Conservation (phyloP, 2,888 invertebrate species). For the Trichogramma dendrolimi region DNA sequence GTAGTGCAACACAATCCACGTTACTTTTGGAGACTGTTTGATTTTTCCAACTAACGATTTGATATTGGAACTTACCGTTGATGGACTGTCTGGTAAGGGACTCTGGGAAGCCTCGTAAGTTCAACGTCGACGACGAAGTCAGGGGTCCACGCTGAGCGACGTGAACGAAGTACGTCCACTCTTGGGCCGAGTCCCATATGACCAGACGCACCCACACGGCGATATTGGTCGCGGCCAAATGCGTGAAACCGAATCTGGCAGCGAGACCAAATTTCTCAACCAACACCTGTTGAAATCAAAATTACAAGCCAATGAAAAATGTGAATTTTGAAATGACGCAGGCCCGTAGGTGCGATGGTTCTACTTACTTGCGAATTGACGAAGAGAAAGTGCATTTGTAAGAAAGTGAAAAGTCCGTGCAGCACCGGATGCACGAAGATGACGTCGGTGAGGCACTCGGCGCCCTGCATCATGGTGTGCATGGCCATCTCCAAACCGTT, state of each 20-base stretch:
- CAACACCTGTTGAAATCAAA: constrained; percentile 48
- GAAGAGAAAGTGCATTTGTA: constrained; percentile 60
- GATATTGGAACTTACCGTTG: constrained; percentile 34
- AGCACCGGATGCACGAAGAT: constrained; percentile 57
- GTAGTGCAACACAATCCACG: neutral
- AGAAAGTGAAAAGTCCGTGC: constrained; percentile 57
- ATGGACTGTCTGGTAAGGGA: constrained; percentile 45
- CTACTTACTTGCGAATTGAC: constrained; percentile 56
- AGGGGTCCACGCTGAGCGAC: constrained; percentile 47
- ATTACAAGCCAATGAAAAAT: neutral
- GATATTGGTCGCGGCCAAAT: constrained; percentile 56
- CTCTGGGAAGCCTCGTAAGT: constrained; percentile 52
- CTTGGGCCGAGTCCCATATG: constrained; percentile 56
- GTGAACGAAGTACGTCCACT: constrained; percentile 55
- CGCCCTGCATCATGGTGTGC: constrained; percentile 56
- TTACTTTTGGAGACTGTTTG: neutral
- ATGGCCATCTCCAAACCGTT: constrained; percentile 58
- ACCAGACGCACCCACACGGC: constrained; percentile 56
- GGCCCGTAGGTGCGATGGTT: neutral
- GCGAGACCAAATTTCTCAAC: constrained; percentile 55
- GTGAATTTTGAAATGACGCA: neutral
- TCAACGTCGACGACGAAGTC: constrained; percentile 48
- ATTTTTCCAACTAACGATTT: neutral
- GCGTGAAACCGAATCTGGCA: constrained; percentile 57
- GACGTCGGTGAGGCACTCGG: constrained; percentile 53